A percentile compares a stretch with the other conserved stretches of the same genome.
phyloP scores from a whole-genome alignment of 1,140 invertebrate species.

The Brachionus angularis region DNA sequence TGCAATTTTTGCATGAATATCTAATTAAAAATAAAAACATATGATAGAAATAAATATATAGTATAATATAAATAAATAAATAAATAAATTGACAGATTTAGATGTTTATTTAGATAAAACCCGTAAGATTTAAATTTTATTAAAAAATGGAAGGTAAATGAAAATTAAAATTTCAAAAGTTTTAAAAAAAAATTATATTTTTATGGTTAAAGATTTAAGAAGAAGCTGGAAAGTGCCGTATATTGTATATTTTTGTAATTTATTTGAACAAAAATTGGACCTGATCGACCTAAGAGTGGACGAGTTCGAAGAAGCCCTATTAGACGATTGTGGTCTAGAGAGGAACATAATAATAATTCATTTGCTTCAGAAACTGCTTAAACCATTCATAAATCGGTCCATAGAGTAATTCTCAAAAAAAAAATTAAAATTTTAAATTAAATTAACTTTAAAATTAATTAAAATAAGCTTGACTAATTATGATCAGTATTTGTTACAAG shows the following conservation, averaged over 20 bases:
- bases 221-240: slow-evolving; percentile 42
- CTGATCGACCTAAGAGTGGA: slow-evolving; percentile 32
- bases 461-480: slow-evolving; percentile 9
- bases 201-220: slow-evolving; percentile 44
- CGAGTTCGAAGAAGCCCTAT: slow-evolving; percentile 32
- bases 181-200: no score
- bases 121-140: no score
- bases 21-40: no score
- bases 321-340: slow-evolving; percentile 35
- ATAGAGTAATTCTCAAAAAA: slow-evolving; percentile 14
- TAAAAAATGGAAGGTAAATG: no score
- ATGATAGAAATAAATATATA: no score
- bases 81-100: no score
- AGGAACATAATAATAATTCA: slow-evolving; percentile 40
- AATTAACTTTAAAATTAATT: background rate
- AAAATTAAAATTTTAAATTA: slow-evolving; percentile 5
- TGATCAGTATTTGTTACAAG: slow-evolving; percentile 38
- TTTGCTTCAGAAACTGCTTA: slow-evolving; percentile 34
- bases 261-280: slow-evolving; percentile 37
- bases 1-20: no score
- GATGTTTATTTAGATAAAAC: no score
- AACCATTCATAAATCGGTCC: slow-evolving; percentile 33
- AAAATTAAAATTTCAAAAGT: no score
- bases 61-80: no score
- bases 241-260: slow-evolving; percentile 40